Percentiles rank a stretch among this genome's conserved stretches.
These are phyloP conservation scores for Erythrolamprus reginae DNA, from an alignment of 2,113 vertebrate species.

Conservation along the genomic window DNA sequence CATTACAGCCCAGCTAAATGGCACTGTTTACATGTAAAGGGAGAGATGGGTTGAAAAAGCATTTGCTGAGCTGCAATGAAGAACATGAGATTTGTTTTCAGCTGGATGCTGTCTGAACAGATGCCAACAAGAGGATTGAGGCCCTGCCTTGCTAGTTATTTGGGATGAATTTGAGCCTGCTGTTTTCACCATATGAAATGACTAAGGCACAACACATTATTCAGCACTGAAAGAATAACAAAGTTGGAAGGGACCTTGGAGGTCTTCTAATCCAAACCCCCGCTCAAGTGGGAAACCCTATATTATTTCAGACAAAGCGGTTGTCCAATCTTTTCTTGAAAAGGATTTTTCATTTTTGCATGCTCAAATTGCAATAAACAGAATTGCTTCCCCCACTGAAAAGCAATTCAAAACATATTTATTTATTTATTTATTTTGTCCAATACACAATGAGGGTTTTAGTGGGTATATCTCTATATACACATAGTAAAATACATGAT, in stretches of 20 bases:
- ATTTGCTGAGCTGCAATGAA: neutral
- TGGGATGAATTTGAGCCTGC: neutral
- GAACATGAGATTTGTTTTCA: neutral
- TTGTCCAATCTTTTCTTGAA: no score
- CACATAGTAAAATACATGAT: no score
- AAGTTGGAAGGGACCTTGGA: no score
- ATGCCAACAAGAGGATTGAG: neutral
- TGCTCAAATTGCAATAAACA: neutral
- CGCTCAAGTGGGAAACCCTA: no score
- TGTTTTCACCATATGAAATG: neutral
- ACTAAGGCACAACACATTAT: neutral
- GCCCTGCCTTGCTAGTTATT: neutral
- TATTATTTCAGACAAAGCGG: no score
- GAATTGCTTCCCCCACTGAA: neutral
- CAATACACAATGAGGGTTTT: no score
- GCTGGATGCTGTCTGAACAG: neutral
- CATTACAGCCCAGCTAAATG: neutral
- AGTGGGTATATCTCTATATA: no score
- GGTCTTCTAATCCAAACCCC: no score
- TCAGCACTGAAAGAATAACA: no score
- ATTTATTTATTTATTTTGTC: no score
- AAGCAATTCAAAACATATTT: neutral
- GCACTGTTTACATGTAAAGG: neutral
- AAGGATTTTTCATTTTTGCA: neutral
- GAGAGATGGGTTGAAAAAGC: neutral